Evolutionary conservation across 2,113 vertebrate species (phyloP).

Genomic region (Turnix velox): DNA sequence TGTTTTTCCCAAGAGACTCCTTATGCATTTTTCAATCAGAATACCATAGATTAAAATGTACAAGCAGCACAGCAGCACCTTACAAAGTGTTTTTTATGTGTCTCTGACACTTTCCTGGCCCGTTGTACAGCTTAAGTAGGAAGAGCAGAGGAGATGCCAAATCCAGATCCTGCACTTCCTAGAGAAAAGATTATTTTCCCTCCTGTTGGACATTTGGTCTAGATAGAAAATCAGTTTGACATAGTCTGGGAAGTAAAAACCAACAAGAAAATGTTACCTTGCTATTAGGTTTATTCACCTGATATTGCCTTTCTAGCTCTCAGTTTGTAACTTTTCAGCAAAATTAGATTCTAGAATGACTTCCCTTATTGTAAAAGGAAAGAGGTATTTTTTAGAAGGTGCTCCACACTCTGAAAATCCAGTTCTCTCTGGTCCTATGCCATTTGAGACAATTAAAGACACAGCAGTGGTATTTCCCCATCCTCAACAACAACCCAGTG

Average conservation of each 20-base stretch:
- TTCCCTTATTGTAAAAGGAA: background rate
- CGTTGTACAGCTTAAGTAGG: background rate
- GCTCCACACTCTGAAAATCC: background rate
- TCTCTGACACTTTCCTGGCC: background rate
- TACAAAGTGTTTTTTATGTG: background rate
- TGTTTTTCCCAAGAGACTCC: background rate
- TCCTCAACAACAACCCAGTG: background rate
- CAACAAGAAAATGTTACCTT: background rate
- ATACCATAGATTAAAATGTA: background rate
- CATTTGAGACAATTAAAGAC: background rate
- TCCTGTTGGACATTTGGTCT: background rate
- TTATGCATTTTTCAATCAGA: background rate
- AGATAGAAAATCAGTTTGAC: background rate
- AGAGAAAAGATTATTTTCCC: background rate
- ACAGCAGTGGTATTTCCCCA: background rate
- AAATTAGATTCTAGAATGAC: background rate
- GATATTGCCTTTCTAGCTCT: background rate
- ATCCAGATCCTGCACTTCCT: background rate
- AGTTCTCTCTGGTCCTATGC: background rate
- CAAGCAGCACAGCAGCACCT: background rate
- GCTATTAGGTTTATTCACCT: background rate
- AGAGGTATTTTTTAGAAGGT: background rate
- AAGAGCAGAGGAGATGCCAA: background rate
- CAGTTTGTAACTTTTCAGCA: background rate
- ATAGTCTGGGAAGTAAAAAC: background rate